Evolutionary conservation across 1,140 invertebrate genomes (phyloP), one percentile per base, ranked within the genome.

Genomic region (Ceratosolen solmsi): DNA sequence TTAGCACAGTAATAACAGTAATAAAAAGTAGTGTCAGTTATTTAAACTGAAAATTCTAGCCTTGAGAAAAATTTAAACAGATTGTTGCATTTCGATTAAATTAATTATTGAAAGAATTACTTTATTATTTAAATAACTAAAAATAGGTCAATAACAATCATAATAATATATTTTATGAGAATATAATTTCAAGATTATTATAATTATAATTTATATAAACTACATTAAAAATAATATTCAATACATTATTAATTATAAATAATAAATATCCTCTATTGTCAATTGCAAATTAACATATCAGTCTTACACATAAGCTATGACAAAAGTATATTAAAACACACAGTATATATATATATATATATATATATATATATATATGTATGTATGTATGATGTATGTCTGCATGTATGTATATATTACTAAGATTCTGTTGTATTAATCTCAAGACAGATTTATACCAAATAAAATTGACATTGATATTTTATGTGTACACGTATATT

Each of bases 1-100:
- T 77, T 27, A 77, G 41, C 41, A 51, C 75, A 77, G 60, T 49
- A 77, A 65, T 77, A n/a, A 27, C 9, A 41, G 33, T 51, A 77
- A 65, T n/a, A 77, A 77, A 65, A 77, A 77, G 2, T 49, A 65
- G 9, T 65, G 38, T 4, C 7, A 78, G 75, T 78, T 78, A 78
- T 49, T 27, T 77, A 77, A 63, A 77, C 30, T 77, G 49, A 65
- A 51, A 63, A 49, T 49, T 33, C 27, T n/a, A 77, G 20, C 25
- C 11, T 63, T 76, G 56, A 65, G 51, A 30, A 17, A 68, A 51
- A 36, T 15, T 78, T 38, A 51, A 36, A 13, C 41, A 78, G 27
- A 63, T 49, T 22, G 13, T 75, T n/a, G 22, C 33, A 25, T 20
- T 49, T 13, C 46, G 58, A 76, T 65, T 63, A 30, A 77, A 78